These are phyloP conservation scores for Cancer borealis DNA, from an alignment of 2,888 invertebrate genomes.

Conservation along the genomic window DNA sequence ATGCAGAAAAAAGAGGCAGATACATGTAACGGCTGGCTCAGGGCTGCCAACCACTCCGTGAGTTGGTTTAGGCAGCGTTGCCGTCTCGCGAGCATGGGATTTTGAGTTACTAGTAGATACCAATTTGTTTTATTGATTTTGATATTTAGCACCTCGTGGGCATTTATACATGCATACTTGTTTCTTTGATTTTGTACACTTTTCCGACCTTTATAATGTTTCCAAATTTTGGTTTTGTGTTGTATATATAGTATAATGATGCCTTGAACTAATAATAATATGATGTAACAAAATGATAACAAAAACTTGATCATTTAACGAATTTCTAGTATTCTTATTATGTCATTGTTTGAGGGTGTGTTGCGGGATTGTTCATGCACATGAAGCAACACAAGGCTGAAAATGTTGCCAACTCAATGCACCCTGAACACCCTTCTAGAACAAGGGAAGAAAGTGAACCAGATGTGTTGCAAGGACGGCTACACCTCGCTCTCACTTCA, in stretches of 20 bases:
- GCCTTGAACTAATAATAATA: not conserved
- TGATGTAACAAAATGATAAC: not conserved
- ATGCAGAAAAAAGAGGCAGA: not conserved
- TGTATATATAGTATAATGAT: not conserved
- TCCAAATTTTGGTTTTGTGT: not conserved
- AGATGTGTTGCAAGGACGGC: not conserved
- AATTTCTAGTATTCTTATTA: not conserved
- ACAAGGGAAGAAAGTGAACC: not conserved
- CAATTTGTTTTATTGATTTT: conserved; percentile 32
- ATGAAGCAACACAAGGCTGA: not conserved
- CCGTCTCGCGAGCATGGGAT: conserved; percentile 40
- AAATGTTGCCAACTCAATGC: not conserved
- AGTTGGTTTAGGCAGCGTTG: not conserved
- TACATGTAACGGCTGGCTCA: not conserved
- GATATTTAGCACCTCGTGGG: not conserved
- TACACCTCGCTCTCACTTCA: not conserved
- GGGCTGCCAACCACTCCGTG: conserved; percentile 25
- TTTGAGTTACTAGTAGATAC: not conserved
- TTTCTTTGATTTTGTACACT: not conserved
- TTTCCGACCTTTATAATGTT: not conserved
- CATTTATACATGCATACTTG: not conserved
- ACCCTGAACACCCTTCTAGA: not conserved
- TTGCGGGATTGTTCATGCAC: not conserved
- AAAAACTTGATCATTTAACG: no score
- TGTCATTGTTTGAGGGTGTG: not conserved